Evolutionary conservation across 2,797 vertebrate genomes (phyloP), one percentile per base, ranked within the genome.

Genomic region (Lepilemur ruficaudatus): DNA sequence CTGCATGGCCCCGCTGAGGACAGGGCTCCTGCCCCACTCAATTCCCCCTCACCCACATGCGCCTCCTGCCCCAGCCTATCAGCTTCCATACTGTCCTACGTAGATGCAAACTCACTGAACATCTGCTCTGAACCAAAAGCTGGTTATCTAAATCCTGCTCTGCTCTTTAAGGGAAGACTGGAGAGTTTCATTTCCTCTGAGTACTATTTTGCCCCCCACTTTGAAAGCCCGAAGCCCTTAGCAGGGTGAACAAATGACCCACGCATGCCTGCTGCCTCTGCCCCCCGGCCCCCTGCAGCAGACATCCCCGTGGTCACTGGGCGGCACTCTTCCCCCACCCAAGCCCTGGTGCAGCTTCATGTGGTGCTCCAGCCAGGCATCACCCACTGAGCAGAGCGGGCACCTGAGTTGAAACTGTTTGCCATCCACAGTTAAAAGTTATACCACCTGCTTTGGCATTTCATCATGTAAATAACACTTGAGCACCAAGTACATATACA

Each of bases 1-100:
- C 41, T 13, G 13, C 23, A 57, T 12, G 35, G 63, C 50, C 52
- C 41, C 30, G 25, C 1, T 6, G 2, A 38, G 83, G 4, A 69
- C 10, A 63, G 25, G 30, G 30, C 41, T 50, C 69, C 35, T 9
- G 0, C 4, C 25, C 61, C 22, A 7, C 20, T 4, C 0, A 0
- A 48, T 28, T 48, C 28, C 20, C 13, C 38, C 38, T 82, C 35
- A n/a, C 41, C 52, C 72, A 35, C 30, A 41, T 0, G 0, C 18
- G 13, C 14, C 52, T 28, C 70, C 73, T 8, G 38, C 30, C 84
- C 72, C 12, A 43, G 12, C 2, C 52, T 2, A 0, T 30, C 63
- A n/a, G 32, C 23, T 50, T 52, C 57, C 46, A n/a, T 2, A 55
- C 46, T 4, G 35, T n/a, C 35, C 57, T 30, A 3, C 46, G 3